Evolutionary conservation across 2,888 invertebrate species (phyloP), one percentile per base, ranked within the genome.

Genomic region (Caradrina clavipalpis): DNA sequence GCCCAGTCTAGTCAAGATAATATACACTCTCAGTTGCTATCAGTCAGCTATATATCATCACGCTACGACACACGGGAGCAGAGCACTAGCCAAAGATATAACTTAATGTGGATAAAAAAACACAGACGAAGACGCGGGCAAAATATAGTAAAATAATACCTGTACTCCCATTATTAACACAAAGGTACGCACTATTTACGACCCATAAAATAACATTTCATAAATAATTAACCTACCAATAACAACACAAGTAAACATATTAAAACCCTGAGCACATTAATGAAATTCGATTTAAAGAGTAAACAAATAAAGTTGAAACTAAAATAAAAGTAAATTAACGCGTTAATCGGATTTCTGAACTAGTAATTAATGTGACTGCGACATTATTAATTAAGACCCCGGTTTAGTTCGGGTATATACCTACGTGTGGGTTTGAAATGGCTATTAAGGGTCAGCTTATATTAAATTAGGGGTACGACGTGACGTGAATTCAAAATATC

Each of bases 291-390:
- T 80, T 76, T 64, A 17, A 62, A 58, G 11, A 31, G 58, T 67
- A 74, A 81, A 67, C 50, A 64, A 78, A 61, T 81, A 70, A 55
- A 68, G 66, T 75, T 47, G 57, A 47, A 80, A 73, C 59, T 69
- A 55, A 66, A 81, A 78, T 81, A 72, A 81, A 65, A 79, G 69
- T 70, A 51, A 75, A 61, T 57, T 71, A 57, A 80, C 72, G 60
- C 68, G 80, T 72, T 82, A 86, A 88, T 87, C 78, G 77, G 76
- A 83, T 86, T 81, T 74, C 64, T 74, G 63, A 80, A 85, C 78
- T 83, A 86, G 83, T 80, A 87, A 88, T 88, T 81, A 87, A 86
- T 83, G 75, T 78, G 84, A 78, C 21, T 42, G 47, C 49, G 72
- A 81, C 69, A 78, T 75, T 73, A 80, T 87, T 86, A 82, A 80